Evolutionary conservation across 2,113 vertebrate species (phyloP).

Genomic region (Upupa epops): DNA sequence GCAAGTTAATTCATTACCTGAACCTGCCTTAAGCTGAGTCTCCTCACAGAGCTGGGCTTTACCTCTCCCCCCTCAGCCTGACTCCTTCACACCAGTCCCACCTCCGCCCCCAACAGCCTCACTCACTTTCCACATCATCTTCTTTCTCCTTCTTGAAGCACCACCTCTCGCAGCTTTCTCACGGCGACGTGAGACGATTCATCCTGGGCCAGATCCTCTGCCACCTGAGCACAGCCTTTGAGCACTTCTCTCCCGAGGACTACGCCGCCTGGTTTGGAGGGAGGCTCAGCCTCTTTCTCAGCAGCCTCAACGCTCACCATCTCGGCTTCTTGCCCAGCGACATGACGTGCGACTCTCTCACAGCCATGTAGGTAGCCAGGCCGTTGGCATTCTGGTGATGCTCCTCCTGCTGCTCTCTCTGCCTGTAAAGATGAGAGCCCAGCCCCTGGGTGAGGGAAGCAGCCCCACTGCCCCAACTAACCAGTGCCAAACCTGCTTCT

Average conservation of each 20-base stretch:
- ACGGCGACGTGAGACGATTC: neutral
- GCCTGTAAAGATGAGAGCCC: neutral
- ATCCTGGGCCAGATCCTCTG: slow-evolving; percentile 43
- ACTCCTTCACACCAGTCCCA: too few relatives aligned
- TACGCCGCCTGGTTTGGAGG: neutral
- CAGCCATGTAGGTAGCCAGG: slow-evolving; percentile 27
- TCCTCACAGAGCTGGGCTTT: too few relatives aligned
- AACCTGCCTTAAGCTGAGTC: too few relatives aligned
- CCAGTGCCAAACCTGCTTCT: neutral
- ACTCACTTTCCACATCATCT: neutral
- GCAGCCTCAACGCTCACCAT: neutral
- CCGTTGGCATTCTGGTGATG: neutral
- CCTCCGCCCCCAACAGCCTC: too few relatives aligned
- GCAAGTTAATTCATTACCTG: too few relatives aligned
- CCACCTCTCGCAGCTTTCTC: neutral
- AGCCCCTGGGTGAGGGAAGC: neutral
- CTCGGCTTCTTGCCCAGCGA: slow-evolving; percentile 9
- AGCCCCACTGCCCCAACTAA: neutral
- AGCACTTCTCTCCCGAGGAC: neutral
- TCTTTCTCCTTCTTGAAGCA: neutral
- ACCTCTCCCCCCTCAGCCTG: too few relatives aligned
- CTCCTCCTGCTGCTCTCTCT: neutral
- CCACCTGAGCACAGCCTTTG: neutral
- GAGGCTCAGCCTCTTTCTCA: slow-evolving; percentile 15
- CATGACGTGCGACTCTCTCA: slow-evolving; percentile 23